Percentiles rank a stretch among this genome's conserved stretches.
These are phyloP conservation scores for Astreopora myriophthalma DNA, from an alignment of 64 coral and sea anemone species.

Conservation along the genomic window DNA sequence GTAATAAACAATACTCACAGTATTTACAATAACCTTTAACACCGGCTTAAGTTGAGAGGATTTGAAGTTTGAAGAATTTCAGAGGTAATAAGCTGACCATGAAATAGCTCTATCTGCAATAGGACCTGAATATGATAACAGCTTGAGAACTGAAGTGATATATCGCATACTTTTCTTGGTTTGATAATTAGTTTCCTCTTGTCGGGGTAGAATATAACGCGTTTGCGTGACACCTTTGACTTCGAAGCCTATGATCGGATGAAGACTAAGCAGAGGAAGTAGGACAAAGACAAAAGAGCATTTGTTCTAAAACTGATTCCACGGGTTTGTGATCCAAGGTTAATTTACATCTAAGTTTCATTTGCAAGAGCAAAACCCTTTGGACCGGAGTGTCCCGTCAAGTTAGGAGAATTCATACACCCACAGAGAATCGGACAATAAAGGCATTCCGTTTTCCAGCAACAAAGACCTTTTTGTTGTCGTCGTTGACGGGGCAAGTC, in stretches of 20 bases:
- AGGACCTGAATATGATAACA: too few species aligned
- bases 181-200: not conserved
- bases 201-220: not conserved
- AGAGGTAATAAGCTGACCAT: not conserved
- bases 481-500: not conserved
- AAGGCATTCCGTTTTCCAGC: not conserved
- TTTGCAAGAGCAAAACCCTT: not conserved
- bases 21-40: not conserved
- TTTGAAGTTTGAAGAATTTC: not conserved
- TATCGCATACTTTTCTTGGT: not conserved
- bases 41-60: not conserved
- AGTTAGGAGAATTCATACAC: not conserved
- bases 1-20: not conserved
- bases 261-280: not conserved
- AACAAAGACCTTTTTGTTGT: constrained; percentile 45
- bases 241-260: not conserved
- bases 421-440: not conserved
- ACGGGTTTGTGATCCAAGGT: not conserved
- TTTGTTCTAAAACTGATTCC: not conserved
- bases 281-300: not conserved
- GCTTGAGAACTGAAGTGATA: too few species aligned
- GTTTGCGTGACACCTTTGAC: not conserved
- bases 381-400: not conserved
- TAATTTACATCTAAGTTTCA: not conserved
- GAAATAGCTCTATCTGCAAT: too few species aligned